phyloP scores from a whole-genome alignment of 2,797 vertebrate genomes.

The Smutsia gigantea region DNA sequence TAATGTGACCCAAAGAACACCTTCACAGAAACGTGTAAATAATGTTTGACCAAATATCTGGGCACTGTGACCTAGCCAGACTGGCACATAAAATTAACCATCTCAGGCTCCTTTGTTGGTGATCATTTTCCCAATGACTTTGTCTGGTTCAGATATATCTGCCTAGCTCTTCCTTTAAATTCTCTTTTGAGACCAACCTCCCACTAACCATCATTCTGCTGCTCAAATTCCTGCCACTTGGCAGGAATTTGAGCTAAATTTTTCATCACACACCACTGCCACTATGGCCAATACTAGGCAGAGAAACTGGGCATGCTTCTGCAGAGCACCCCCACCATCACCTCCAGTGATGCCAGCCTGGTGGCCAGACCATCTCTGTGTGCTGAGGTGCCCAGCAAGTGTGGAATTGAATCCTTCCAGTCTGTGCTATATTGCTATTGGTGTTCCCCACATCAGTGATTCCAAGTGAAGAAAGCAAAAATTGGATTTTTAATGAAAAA shows the following conservation, averaged over 20 bases:
- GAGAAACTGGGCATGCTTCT: not conserved
- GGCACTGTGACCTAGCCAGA: not conserved
- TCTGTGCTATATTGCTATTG: not conserved
- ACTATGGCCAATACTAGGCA: not conserved
- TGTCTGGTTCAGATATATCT: not conserved
- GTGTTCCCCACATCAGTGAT: not conserved
- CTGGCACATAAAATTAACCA: not conserved
- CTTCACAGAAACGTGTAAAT: not conserved
- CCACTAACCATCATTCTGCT: not conserved
- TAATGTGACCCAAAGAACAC: not conserved
- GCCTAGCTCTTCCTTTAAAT: not conserved
- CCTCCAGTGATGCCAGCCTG: not conserved
- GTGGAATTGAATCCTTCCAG: not conserved
- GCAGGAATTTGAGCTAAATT: not conserved
- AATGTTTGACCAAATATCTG: not conserved
- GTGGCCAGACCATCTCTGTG: not conserved
- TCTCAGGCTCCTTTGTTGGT: not conserved
- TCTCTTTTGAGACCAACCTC: not conserved
- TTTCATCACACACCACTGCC: not conserved
- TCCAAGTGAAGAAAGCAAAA: slow-evolving; percentile 20
- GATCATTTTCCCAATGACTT: not conserved
- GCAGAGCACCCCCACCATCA: rapidly evolving
- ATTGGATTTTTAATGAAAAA: not conserved
- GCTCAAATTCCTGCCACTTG: not conserved
- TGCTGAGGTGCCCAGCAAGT: not conserved